Percentiles rank a stretch among this genome's conserved stretches.
These are phyloP conservation scores for Bombus difficillimus DNA, from an alignment of 1,140 invertebrate species.

Conservation along the genomic window DNA sequence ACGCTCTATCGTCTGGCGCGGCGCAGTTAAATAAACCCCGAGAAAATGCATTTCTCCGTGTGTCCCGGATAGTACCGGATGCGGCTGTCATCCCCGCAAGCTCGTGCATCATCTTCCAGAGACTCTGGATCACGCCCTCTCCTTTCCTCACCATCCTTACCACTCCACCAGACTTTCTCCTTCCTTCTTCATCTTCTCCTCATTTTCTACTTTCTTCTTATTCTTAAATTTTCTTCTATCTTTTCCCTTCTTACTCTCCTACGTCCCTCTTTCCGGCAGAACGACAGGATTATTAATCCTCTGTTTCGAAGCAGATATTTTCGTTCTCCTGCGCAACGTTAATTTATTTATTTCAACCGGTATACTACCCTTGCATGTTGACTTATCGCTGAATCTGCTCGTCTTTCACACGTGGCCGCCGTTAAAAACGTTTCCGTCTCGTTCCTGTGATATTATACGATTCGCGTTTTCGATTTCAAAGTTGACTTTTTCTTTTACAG, in stretches of 20 bases:
- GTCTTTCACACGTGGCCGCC: background rate
- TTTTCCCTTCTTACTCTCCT: background rate
- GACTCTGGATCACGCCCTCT: slow-evolving; percentile 54
- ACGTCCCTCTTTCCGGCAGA: slow-evolving; percentile 1
- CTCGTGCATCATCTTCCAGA: slow-evolving; percentile 70
- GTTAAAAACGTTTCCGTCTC: background rate
- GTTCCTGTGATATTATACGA: background rate
- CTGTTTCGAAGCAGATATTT: slow-evolving; percentile 25
- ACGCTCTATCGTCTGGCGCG: slow-evolving; percentile 63
- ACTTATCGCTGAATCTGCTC: background rate
- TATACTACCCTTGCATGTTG: background rate
- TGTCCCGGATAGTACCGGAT: slow-evolving; percentile 62
- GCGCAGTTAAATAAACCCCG: slow-evolving; percentile 69
- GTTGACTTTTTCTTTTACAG: background rate
- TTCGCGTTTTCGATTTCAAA: background rate
- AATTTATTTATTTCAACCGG: slow-evolving; percentile 11
- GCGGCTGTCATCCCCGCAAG: slow-evolving; percentile 67
- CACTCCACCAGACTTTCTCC: background rate
- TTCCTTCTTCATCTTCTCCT: background rate
- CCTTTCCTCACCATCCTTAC: slow-evolving; percentile 4
- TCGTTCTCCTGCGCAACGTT: background rate
- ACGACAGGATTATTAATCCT: slow-evolving; percentile 54
- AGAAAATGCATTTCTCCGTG: slow-evolving; percentile 64
- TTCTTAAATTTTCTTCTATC: background rate
- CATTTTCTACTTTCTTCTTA: too few species aligned